phyloP scores from a whole-genome alignment of 2,113 vertebrate genomes.

The Bubo bubo region DNA sequence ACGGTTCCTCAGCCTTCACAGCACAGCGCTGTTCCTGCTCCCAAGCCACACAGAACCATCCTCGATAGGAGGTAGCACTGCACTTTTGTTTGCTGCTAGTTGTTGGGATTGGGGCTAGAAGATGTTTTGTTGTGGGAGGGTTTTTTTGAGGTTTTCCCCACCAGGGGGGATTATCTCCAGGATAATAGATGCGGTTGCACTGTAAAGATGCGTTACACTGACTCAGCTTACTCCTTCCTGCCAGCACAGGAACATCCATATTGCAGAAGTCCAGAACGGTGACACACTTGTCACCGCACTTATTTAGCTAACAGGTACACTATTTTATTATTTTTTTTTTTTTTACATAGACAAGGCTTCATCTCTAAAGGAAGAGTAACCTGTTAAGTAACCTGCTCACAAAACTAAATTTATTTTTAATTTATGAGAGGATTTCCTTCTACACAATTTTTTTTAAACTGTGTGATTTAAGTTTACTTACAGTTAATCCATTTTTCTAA shows the following conservation, averaged over 20 bases:
- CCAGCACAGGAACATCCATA: background rate
- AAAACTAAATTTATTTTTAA: background rate
- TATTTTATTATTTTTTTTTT: too few relatives aligned
- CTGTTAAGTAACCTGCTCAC: background rate
- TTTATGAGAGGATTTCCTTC: background rate
- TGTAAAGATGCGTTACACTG: background rate
- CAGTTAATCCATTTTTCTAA: conserved; percentile 53
- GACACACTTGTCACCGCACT: background rate
- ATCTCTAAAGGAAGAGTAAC: background rate
- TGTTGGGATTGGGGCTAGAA: background rate
- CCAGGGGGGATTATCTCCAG: background rate
- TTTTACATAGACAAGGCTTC: background rate
- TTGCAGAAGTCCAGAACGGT: background rate
- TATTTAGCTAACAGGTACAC: background rate
- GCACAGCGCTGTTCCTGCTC: background rate
- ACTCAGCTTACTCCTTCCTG: background rate
- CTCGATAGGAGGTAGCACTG: background rate
- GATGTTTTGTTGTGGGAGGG: background rate
- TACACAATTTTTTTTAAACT: background rate
- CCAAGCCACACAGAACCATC: background rate
- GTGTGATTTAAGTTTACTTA: background rate
- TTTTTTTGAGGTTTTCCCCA: too few relatives aligned
- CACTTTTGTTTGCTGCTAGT: background rate
- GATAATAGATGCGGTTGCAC: background rate
- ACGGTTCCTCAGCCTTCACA: background rate